Evolutionary conservation across 2,113 vertebrate species (phyloP), one percentile per base, ranked within the genome.

Genomic region (Sceloporus tristichus): DNA sequence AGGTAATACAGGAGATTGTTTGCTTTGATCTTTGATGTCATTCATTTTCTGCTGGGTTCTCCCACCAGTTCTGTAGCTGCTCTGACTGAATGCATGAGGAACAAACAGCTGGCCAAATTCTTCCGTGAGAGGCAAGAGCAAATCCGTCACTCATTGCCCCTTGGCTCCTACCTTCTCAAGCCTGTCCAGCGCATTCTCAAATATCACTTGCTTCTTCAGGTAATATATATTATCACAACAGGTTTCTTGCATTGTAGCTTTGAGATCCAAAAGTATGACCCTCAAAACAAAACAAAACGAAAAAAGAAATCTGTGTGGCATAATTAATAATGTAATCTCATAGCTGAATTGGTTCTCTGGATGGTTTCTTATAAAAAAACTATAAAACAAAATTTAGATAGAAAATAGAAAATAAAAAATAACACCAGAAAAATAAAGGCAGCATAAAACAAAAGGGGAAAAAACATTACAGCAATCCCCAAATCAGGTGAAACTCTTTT

Each of bases 141-240:
- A 84, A 96, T 99, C 86, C 97, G 97, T 85, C 98, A 98, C 7
- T 97, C 97, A 0, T 96, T 99, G 80, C 99, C 99, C 4, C 89
- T 99, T 10, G 98, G 99, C 0, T 98, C 99, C 85, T 99, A 98
- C 94, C 97, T 99, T 90, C 97, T 99, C 21, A 99, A 99, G 86
- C 99, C 99, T 0, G 99, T 99, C 42, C 98, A 99, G 97, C 98
- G 99, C 94, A 98, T 99, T 95, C 98, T 99, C 84, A 99, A 99
- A 90, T 99, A 99, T 94, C 99, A 99, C 94, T 96, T 99, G 82
- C 97, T 99, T 83, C 97, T 99, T 42, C 98, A 99, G 98, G 98
- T 98, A 97, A 93, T 70, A 5, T n/a, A 65, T 42, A 34, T 40
- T 23, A 48, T 48, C 48, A 48, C 48, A 48, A 48, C 13, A 48